Conservation (phyloP, 2,888 invertebrate genomes). For the Yponomeuta sedellus region DNA sequence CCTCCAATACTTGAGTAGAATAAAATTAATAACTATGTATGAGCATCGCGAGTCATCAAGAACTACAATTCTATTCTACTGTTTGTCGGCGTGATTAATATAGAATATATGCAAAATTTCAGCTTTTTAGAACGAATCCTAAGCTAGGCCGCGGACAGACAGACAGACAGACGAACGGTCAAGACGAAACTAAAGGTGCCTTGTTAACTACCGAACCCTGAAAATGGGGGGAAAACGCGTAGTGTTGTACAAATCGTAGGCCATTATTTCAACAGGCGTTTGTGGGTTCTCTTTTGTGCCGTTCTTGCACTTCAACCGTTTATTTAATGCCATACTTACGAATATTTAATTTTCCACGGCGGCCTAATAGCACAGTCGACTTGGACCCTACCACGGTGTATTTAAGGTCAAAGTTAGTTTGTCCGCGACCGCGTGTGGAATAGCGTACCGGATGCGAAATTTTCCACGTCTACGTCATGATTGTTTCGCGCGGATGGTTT, state of each 20-base stretch:
- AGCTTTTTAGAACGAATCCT: too few relatives aligned
- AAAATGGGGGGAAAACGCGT: background rate
- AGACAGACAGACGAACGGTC: too few relatives aligned
- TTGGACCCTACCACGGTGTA: background rate
- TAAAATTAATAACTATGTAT: too few relatives aligned
- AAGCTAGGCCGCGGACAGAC: too few relatives aligned
- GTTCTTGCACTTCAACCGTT: constrained; percentile 4
- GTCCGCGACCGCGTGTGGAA: constrained; percentile 30
- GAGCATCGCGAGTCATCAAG: too few relatives aligned
- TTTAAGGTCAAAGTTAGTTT: background rate
- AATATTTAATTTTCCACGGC: background rate
- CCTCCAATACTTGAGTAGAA: too few relatives aligned
- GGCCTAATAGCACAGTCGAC: background rate
- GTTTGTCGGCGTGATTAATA: too few relatives aligned
- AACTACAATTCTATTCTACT: too few relatives aligned
- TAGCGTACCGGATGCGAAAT: constrained; percentile 53
- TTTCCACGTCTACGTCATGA: constrained; percentile 49
- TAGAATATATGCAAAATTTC: too few relatives aligned
- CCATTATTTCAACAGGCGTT: background rate
- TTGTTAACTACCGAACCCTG: too few relatives aligned
- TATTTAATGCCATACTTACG: background rate
- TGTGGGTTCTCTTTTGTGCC: background rate
- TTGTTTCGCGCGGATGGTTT: constrained; percentile 5
- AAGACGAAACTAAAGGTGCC: too few relatives aligned
- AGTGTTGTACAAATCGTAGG: background rate